Conservation (phyloP, 2,888 invertebrate species). For the Celastrina argiolus region DNA sequence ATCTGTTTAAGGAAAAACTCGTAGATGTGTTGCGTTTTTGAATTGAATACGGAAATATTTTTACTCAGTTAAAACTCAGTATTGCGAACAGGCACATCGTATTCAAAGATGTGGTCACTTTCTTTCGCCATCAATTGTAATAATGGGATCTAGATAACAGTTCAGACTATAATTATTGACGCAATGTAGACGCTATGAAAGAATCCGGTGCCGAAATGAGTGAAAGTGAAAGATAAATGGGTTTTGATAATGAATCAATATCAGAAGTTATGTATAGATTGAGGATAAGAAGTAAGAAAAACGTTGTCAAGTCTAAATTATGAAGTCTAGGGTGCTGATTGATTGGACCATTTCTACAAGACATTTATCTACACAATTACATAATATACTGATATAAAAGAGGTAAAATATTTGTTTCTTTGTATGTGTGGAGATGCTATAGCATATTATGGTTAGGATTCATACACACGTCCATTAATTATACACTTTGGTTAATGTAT, state of each 20-base stretch:
- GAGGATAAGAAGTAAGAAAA: too few species aligned
- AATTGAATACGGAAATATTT: background rate
- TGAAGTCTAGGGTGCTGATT: too few species aligned
- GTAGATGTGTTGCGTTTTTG: background rate
- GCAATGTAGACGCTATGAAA: background rate
- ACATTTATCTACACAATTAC: too few species aligned
- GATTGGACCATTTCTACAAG: too few species aligned
- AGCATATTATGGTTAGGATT: too few species aligned
- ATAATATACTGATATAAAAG: too few species aligned
- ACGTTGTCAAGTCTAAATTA: too few species aligned
- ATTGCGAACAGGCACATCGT: background rate
- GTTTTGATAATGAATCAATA: background rate
- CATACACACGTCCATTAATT: too few species aligned
- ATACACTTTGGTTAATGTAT: too few species aligned
- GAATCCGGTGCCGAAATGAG: background rate
- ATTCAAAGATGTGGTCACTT: background rate
- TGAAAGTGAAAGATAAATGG: background rate
- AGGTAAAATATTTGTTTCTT: too few species aligned
- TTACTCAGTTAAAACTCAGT: background rate
- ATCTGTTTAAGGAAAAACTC: too few species aligned
- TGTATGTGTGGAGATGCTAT: too few species aligned
- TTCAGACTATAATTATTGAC: background rate
- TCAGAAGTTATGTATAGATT: background rate
- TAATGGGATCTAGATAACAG: background rate
- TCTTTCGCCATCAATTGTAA: conserved; percentile 2